Evolutionary conservation across 2,113 vertebrate species (phyloP), one percentile per base, ranked within the genome.

Genomic region (Xenopus laevis): DNA sequence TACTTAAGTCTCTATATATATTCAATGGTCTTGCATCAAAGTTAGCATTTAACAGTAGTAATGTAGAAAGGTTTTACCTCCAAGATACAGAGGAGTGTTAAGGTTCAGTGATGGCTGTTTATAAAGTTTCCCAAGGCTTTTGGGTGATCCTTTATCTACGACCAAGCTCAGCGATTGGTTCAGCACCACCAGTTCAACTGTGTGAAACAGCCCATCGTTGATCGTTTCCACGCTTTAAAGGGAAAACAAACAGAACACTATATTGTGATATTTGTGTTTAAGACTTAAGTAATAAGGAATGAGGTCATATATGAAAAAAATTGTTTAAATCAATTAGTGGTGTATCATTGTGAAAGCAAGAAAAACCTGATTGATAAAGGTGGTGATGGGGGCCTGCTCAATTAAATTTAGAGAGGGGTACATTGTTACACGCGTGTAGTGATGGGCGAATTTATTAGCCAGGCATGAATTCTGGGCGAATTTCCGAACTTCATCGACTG

Each of bases 161-260:
- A 98, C 95, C 79, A 99, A 87, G 83, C 95, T 98, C 77, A 99
- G 84, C 0, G 94, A 95, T 77, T 94, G 96, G 83, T 99, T 98
- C 83, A 98, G 88, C 87, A 96, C 94, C 83, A 98, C 81, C 1
- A 99, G 87, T 84, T 98, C 96, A 60, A 99, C 95, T 0, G 92
- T 94, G 55, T 99, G 97, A 80, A 98, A 97, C 71, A 95, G 93
- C 17, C 97, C 96, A 1, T 99, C 97, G 1, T 95, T 98, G 82
- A 98, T 93, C 0, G 96, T 95, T 89, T 99, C 96, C 86, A 98
- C 95, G 10, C 97, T 99, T 82, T 40, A 72, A 67, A 30, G 18
- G 62, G 27, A 21, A 69, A 83, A 40, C 33, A 40, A 4, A 40
- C 6, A 40, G 33, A 40, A 40, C 6, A 40, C 33, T 40, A 1